Evolutionary conservation across 1,140 invertebrate species (phyloP), one percentile per base, ranked within the genome.

Genomic region (Oryctes rhinoceros): DNA sequence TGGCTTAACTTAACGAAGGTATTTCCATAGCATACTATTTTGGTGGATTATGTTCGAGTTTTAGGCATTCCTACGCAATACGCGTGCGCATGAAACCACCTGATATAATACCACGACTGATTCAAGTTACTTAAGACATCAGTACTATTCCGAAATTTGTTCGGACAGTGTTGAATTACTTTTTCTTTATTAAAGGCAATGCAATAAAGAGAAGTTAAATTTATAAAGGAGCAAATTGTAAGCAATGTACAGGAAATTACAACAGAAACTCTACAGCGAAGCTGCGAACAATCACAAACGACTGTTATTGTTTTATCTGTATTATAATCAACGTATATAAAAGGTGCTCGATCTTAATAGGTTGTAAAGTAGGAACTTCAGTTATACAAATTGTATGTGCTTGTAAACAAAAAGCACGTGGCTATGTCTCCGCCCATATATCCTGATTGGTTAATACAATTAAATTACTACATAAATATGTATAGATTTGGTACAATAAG

Each of bases 391-490:
- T 76, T 76, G 37, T 75, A 65, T 79, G 71, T 77, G 78, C 53
- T 79, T 67, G 80, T 81, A 81, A 81, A 81, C 80, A 81, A 81
- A 81, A 79, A 79, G 78, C 80, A 81, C 80, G 80, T 81, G 80
- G 75, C 65, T 15, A 30, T 80, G 76, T 80, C 80, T 74, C 80
- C 80, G 80, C 80, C 80, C 80, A 80, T 78, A 78, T 80, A 80
- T 80, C 74, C 65, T 74, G 47, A 80, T 80, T 80, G 79, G 79
- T 74, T 74, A 76, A 80, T 74, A 76, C 67, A 80, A 76, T 80
- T 80, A 80, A 75, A 80, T 75, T 80, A 80, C 35, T 80, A 47
- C 67, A 80, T 80, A 79, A 79, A 79, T 79, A 80, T 76, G 79
- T 59, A 80, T 59, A 76, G 39, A 49, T 80, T 71, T 80, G 47